These are phyloP conservation scores for Connochaetes taurinus DNA, from an alignment of 2,113 vertebrate species.

Conservation along the genomic window DNA sequence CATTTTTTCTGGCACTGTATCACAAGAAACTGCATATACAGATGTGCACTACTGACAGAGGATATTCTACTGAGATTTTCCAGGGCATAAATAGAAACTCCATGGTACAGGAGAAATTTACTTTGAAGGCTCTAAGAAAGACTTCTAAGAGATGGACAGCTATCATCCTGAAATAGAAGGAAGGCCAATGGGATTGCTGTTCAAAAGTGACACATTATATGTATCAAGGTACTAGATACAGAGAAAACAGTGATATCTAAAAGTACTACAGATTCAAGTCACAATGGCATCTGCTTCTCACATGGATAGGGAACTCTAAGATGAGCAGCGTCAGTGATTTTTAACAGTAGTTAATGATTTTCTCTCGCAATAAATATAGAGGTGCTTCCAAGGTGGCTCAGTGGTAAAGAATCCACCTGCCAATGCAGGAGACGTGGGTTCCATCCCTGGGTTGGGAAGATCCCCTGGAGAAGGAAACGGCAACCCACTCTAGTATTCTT, in stretches of 20 bases:
- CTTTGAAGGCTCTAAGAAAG: background rate
- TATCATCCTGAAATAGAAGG: background rate
- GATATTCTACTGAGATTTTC: background rate
- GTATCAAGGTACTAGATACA: background rate
- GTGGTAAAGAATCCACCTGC: background rate
- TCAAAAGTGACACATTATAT: background rate
- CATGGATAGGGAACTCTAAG: background rate
- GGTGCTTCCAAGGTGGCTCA: background rate
- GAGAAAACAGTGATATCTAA: background rate
- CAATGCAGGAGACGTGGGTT: background rate
- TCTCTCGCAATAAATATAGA: background rate
- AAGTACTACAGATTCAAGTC: background rate
- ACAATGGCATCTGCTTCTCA: background rate
- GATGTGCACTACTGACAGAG: background rate
- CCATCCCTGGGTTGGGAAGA: background rate
- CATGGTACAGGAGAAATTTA: background rate
- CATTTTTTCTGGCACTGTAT: background rate
- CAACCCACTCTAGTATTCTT: background rate
- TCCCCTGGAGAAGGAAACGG: background rate
- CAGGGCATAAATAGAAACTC: background rate
- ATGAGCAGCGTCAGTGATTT: background rate
- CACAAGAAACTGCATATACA: background rate
- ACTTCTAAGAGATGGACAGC: background rate
- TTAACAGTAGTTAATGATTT: background rate
- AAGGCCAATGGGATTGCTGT: background rate